Evolutionary conservation across 2,888 invertebrate genomes (phyloP).

Genomic region (Conistra vaccinii): DNA sequence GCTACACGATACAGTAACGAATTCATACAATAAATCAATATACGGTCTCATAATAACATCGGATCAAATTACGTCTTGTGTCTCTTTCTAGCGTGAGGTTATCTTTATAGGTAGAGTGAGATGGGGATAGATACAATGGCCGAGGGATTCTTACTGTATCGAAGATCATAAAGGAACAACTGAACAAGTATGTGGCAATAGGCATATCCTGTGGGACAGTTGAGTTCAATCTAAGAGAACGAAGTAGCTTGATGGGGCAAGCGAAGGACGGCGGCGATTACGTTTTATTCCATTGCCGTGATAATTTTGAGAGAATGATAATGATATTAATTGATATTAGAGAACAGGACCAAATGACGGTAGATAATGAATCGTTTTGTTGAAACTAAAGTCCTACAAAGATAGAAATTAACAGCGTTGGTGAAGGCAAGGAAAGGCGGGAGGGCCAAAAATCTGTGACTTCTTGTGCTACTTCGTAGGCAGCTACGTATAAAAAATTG

Average conservation of each 20-base stretch:
- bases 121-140: constrained; percentile 56
- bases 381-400: background rate
- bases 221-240: constrained; percentile 46
- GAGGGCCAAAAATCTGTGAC: background rate
- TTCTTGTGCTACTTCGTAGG: background rate
- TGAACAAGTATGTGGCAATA: constrained; percentile 74
- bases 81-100: constrained; percentile 26
- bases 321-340: background rate
- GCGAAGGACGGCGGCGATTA: constrained; percentile 31
- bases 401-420: background rate
- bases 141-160: constrained; percentile 64
- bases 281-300: background rate
- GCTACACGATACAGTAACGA: constrained; percentile 16
- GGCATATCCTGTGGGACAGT: constrained; percentile 78
- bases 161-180: constrained; percentile 72
- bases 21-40: constrained; percentile 60
- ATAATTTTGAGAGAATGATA: background rate
- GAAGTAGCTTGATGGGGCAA: constrained; percentile 21
- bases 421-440: background rate
- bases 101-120: constrained; percentile 33
- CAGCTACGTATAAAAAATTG: background rate
- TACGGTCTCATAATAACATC: constrained; percentile 43
- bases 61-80: constrained; percentile 29
- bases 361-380: background rate
- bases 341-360: background rate